These are phyloP conservation scores for Stictocephala bisonia DNA, from an alignment of 2,888 invertebrate species.

Conservation along the genomic window DNA sequence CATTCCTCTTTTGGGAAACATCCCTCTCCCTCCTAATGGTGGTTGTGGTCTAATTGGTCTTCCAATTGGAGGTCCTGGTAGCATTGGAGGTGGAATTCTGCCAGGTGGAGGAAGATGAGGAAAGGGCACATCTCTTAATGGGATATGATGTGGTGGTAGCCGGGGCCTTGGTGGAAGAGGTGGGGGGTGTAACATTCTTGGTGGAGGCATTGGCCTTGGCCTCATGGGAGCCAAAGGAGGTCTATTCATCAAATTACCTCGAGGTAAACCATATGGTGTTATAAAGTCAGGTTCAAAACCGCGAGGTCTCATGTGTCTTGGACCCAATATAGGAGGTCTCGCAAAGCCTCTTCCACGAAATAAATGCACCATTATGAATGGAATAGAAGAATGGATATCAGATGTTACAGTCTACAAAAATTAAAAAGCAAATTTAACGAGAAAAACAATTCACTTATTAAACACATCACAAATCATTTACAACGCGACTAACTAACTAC, in stretches of 20 bases:
- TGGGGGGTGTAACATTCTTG: constrained; percentile 51
- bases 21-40: constrained; percentile 38
- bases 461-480: too few relatives aligned
- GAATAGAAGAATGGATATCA: too few relatives aligned
- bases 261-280: constrained; percentile 11
- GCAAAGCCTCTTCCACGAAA: constrained; percentile 45
- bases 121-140: constrained; percentile 58
- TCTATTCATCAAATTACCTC: constrained; percentile 1
- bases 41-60: constrained; percentile 35
- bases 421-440: too few relatives aligned
- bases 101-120: constrained; percentile 57
- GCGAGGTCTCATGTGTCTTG: constrained; percentile 16
- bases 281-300: not conserved
- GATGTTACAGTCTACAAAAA: too few relatives aligned
- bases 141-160: constrained; percentile 50
- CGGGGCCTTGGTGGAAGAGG: constrained; percentile 53
- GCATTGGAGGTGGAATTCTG: constrained; percentile 31
- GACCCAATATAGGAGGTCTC: not conserved
- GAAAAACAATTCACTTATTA: too few relatives aligned
- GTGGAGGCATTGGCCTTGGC: constrained; percentile 56
- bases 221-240: not conserved
- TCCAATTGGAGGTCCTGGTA: constrained; percentile 50
- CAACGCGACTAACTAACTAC: too few relatives aligned
- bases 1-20: constrained; percentile 6
- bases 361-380: constrained; percentile 50